Conservation (phyloP, 2,113 vertebrate species). For the Gyps fulvus region DNA sequence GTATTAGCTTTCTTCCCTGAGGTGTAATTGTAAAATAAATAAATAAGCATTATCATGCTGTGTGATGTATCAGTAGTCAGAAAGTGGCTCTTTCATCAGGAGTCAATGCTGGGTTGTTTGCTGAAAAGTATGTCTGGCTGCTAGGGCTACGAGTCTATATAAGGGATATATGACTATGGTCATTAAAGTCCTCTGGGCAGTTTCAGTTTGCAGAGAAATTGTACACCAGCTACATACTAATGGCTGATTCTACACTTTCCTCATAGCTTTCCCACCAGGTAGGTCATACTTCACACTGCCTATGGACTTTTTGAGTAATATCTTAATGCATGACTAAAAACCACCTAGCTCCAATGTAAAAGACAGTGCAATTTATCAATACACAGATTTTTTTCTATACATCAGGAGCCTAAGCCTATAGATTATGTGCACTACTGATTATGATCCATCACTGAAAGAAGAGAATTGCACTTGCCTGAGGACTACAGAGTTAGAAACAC, state of each 20-base stretch:
- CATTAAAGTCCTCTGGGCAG: not conserved
- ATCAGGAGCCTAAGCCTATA: not conserved
- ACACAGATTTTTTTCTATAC: not conserved
- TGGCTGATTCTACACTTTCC: not conserved
- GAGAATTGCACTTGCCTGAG: not conserved
- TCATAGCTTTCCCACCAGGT: not conserved
- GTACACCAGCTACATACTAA: not conserved
- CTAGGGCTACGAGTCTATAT: not conserved
- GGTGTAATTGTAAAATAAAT: not conserved
- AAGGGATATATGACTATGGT: not conserved
- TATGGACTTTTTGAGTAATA: not conserved
- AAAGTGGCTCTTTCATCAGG: not conserved
- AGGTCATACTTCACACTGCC: not conserved
- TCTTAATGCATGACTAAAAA: not conserved
- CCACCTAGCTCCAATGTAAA: not conserved
- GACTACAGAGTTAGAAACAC: not conserved
- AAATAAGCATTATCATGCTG: not conserved
- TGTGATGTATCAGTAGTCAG: not conserved
- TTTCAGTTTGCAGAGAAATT: not conserved
- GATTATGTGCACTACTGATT: not conserved
- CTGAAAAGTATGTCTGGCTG: not conserved
- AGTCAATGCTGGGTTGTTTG: not conserved
- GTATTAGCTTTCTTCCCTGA: not conserved
- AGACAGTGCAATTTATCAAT: not conserved
- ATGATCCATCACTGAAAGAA: not conserved